phyloP scores from a whole-genome alignment of 2,888 invertebrate genomes.

The Epiblema foenella region DNA sequence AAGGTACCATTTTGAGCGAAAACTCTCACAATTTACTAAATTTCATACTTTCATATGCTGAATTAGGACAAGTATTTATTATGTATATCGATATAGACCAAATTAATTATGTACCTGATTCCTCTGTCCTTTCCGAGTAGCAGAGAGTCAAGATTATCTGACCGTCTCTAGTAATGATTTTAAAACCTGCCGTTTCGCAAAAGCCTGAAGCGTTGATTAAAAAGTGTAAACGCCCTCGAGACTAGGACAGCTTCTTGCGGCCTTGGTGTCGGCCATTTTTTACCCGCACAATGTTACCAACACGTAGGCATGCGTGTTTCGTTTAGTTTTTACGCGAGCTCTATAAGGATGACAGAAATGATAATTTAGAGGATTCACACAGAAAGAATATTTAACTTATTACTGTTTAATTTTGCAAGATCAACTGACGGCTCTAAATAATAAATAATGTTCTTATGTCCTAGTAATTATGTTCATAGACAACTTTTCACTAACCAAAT shows the following conservation, averaged over 20 bases:
- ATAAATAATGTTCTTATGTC: too few species aligned
- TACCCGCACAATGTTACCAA: constrained; percentile 81
- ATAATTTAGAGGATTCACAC: constrained; percentile 47
- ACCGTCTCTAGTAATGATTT: constrained; percentile 51
- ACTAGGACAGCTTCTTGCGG: constrained; percentile 83
- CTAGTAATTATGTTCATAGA: constrained; percentile 24
- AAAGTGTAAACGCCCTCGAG: constrained; percentile 81
- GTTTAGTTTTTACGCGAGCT: constrained; percentile 60
- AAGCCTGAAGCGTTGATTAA: constrained; percentile 68
- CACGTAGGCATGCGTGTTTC: constrained; percentile 71
- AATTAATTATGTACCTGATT: neutral
- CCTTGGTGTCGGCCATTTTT: constrained; percentile 81
- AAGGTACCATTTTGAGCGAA: too few species aligned
- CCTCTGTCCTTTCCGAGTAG: neutral
- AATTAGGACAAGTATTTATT: constrained; percentile 42
- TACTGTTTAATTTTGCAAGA: constrained; percentile 27
- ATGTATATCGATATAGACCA: constrained; percentile 3
- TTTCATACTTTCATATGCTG: neutral
- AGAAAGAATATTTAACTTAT: constrained; percentile 26
- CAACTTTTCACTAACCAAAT: constrained; percentile 27
- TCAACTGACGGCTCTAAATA: constrained; percentile 27
- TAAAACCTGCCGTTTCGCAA: constrained; percentile 61
- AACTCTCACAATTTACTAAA: too few species aligned
- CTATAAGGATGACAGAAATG: constrained; percentile 51
- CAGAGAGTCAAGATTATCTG: constrained; percentile 20